Conservation (phyloP, 2,888 invertebrate species). For the Parnassius smintheus region DNA sequence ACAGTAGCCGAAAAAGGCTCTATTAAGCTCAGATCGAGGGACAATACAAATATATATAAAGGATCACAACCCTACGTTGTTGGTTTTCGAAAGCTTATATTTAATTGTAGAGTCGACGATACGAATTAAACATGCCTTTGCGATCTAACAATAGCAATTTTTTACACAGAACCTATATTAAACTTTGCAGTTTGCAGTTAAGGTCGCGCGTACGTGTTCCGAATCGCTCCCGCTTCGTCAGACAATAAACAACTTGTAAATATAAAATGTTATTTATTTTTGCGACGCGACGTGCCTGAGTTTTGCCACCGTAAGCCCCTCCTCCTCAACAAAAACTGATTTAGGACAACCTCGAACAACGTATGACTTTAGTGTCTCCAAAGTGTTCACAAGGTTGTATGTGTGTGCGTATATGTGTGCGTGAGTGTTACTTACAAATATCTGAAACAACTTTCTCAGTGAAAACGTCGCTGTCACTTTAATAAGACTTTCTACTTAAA, state of each 20-base stretch:
- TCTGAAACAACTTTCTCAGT: not conserved
- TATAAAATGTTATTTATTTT: conserved; percentile 29
- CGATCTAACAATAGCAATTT: conserved; percentile 1
- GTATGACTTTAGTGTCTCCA: conserved; percentile 1
- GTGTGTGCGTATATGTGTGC: not conserved
- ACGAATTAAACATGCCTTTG: conserved; percentile 11
- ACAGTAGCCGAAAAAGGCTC: not conserved
- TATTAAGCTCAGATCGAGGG: not conserved
- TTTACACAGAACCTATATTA: conserved; percentile 1
- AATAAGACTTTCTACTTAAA: conserved; percentile 11
- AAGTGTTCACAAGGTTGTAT: not conserved
- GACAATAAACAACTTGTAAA: conserved; percentile 18
- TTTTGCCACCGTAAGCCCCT: conserved; percentile 6
- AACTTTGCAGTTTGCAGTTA: conserved; percentile 11
- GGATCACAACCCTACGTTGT: conserved; percentile 35
- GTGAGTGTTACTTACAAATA: not conserved
- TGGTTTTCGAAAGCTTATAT: conserved; percentile 27
- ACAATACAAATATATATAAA: conserved; percentile 38
- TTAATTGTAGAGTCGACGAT: conserved; percentile 11
- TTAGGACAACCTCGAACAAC: conserved; percentile 13
- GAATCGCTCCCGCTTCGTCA: conserved; percentile 8
- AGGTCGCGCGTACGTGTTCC: conserved; percentile 6
- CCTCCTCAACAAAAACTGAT: conserved; percentile 8
- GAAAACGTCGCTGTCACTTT: not conserved
- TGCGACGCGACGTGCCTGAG: conserved; percentile 20